A percentile compares a stretch with the other conserved stretches of the same genome.
phyloP scores from a whole-genome alignment of 2,797 vertebrate species.

The Mormyrus proboscirostris region DNA sequence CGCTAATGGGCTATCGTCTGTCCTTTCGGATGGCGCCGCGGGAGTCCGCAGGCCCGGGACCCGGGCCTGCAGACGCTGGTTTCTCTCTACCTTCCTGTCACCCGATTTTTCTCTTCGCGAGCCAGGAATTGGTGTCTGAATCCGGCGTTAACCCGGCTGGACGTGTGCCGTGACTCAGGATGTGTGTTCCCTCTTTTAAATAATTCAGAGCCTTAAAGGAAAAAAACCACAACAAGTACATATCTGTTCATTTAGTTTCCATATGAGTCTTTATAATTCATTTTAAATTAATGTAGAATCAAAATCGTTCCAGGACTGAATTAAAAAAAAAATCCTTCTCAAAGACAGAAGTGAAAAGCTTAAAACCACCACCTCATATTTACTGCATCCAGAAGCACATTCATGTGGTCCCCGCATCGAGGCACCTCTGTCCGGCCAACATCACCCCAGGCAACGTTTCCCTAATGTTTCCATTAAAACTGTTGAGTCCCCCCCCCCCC shows the following conservation, averaged over 20 bases:
- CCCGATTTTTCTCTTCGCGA: not conserved
- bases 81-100: constrained; percentile 20
- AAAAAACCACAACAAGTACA: not conserved
- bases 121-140: not conserved
- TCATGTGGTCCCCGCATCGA: constrained; percentile 34
- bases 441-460: constrained; percentile 34
- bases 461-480: constrained; percentile 37
- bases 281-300: not conserved
- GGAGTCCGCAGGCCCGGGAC: constrained; percentile 2
- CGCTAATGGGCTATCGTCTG: constrained; percentile 41
- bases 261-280: not conserved
- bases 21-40: constrained; percentile 22
- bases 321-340: not conserved
- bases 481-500: constrained; percentile 21
- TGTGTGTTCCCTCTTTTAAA: not conserved
- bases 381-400: constrained; percentile 37
- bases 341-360: not conserved
- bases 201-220: not conserved
- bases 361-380: not conserved
- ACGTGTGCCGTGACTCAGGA: not conserved
- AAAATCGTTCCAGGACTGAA: not conserved
- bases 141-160: not conserved
- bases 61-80: constrained; percentile 24
- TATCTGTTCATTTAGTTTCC: not conserved
- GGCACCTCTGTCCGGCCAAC: constrained; percentile 33